Conservation (phyloP, 2,797 vertebrate species). For the Cirrhinus molitorella region DNA sequence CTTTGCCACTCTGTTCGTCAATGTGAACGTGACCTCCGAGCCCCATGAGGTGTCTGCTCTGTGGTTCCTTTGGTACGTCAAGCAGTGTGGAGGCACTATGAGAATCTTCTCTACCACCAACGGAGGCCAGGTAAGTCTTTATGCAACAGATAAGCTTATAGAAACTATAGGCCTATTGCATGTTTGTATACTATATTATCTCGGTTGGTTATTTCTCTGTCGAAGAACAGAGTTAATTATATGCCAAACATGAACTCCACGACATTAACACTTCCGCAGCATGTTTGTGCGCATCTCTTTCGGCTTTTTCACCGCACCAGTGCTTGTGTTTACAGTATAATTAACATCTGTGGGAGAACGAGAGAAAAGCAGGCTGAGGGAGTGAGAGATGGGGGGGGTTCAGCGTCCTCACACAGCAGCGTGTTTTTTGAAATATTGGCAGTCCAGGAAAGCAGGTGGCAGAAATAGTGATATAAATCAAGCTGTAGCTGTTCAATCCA, state of each 20-base stretch:
- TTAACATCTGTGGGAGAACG: constrained; percentile 13
- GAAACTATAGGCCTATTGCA: not conserved
- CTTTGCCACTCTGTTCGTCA: constrained; percentile 92
- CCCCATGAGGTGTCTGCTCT: constrained; percentile 95
- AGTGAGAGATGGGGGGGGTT: constrained; percentile 13
- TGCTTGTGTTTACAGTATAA: constrained; percentile 51
- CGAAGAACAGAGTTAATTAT: constrained; percentile 17
- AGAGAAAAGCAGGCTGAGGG: not conserved
- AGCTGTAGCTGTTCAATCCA: not conserved
- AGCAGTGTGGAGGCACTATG: constrained; percentile 92
- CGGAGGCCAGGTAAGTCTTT: constrained; percentile 90
- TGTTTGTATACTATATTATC: not conserved
- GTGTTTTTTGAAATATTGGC: constrained; percentile 10
- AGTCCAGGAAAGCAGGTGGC: constrained; percentile 38
- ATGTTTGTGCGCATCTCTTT: constrained; percentile 32
- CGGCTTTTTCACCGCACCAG: constrained; percentile 23
- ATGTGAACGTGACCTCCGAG: constrained; percentile 93
- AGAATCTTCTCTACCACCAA: constrained; percentile 94
- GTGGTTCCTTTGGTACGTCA: constrained; percentile 98
- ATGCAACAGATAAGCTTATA: not conserved
- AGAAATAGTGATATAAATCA: not conserved
- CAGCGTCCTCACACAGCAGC: not conserved
- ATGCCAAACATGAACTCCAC: not conserved
- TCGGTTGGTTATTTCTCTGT: constrained; percentile 13
- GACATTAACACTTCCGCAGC: not conserved